A percentile compares a stretch with the other conserved stretches of the same genome.
These are phyloP conservation scores for Calyptommatus sinebrachiatus DNA, from an alignment of 2,113 vertebrate genomes.

Conservation along the genomic window DNA sequence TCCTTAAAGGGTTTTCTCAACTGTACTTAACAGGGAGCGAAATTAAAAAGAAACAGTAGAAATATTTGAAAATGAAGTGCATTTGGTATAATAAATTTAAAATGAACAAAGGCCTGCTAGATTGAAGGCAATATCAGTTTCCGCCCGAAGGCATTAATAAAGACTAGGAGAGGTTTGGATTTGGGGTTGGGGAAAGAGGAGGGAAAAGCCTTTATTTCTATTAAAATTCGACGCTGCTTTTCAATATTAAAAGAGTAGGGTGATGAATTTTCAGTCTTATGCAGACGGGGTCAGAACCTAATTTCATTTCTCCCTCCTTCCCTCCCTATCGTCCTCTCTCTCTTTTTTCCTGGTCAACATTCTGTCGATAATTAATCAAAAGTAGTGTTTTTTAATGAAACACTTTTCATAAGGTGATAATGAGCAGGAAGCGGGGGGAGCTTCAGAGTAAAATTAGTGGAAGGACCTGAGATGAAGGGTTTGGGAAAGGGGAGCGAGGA, in stretches of 20 bases:
- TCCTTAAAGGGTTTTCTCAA: constrained; percentile 75
- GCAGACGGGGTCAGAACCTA: constrained; percentile 81
- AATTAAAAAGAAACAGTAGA: constrained; percentile 86
- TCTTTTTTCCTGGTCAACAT: constrained; percentile 82
- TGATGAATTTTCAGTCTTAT: constrained; percentile 83
- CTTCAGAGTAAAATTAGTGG: constrained; percentile 72
- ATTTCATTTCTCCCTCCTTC: constrained; percentile 72
- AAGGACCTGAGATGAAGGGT: constrained; percentile 64
- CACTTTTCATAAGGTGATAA: constrained; percentile 98
- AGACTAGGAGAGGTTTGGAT: constrained; percentile 77
- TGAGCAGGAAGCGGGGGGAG: constrained; percentile 85
- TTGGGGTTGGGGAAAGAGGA: neutral
- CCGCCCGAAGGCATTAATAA: constrained; percentile 83
- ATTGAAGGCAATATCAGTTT: constrained; percentile 79
- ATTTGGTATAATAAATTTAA: constrained; percentile 86
- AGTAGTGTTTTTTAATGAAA: constrained; percentile 96
- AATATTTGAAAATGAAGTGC: constrained; percentile 87
- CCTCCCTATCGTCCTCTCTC: neutral
- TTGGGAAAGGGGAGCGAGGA: constrained; percentile 33
- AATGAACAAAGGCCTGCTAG: constrained; percentile 82
- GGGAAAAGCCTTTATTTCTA: constrained; percentile 80
- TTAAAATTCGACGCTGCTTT: constrained; percentile 81
- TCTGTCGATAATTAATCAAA: constrained; percentile 96
- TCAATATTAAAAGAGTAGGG: constrained; percentile 86
- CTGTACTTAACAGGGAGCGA: constrained; percentile 80